Evolutionary conservation across 1,140 invertebrate genomes (phyloP), one percentile per base, ranked within the genome.

Genomic region (Drepana arcuata): DNA sequence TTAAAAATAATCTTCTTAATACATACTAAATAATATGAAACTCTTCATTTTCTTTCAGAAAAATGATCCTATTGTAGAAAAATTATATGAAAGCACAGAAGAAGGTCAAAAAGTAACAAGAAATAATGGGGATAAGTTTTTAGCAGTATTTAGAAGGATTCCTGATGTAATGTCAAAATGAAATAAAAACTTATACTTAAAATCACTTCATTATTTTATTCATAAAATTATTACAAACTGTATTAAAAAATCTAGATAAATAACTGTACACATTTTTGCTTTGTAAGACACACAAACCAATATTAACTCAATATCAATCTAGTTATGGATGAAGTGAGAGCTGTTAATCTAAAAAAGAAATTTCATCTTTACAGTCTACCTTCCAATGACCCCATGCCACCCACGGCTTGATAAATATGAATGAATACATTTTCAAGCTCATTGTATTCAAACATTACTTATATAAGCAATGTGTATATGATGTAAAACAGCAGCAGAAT

Each of bases 81-180:
- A 97, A 74, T 83, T 99, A 1, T 95, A 90, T 72, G 91, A 94
- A 59, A 95, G 94, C 63, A 96, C 96, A 27, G 98, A 99, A 86
- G 98, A 99, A 86, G 98, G 97, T 0, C 91, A 99, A 83, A 99
- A 99, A 87, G 98, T 99, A 0, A 92, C 95, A 7, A 88, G 98
- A 58, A 99, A 98, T 74, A 91, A 94, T 45, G 97, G 98, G 23
- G 88, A 93, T 26, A 99, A 99, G 83, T 98, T 91, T 86, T 64
- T 95, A 38, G 96, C 97, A 45, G 92, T 98, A 21, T 99, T 95
- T 73, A 85, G 86, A 72, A 87, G 95, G 75, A 86, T 93, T 47
- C 13, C 60, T 31, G 68, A 80, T 51, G 24, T 26, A 10, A 47
- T 41, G 28, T 48, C 38, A 47, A 35, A 42, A 24, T 5, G 42